phyloP scores from a whole-genome alignment of 2,888 invertebrate species.

The Coremacera marginata region DNA sequence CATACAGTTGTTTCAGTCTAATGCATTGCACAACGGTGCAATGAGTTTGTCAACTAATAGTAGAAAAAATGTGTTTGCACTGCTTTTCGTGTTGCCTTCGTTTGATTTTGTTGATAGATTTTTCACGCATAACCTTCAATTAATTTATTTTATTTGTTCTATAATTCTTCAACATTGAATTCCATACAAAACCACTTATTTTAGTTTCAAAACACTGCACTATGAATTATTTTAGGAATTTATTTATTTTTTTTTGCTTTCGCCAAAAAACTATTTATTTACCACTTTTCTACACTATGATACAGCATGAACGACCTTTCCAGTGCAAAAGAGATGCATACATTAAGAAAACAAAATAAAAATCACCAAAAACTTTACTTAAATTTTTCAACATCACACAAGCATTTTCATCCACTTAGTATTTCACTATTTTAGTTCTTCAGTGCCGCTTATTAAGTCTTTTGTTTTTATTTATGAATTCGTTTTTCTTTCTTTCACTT shows the following conservation, averaged over 20 bases:
- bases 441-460: background rate
- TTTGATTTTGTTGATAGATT: background rate
- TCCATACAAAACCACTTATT: background rate
- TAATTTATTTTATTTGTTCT: background rate
- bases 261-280: background rate
- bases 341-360: constrained; percentile 10
- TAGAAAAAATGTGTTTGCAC: constrained; percentile 2
- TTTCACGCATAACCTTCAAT: constrained; percentile 4
- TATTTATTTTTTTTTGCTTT: background rate
- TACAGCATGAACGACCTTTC: constrained; percentile 32
- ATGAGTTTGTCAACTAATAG: background rate
- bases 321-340: constrained; percentile 38
- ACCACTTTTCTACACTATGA: constrained; percentile 19
- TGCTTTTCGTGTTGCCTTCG: background rate
- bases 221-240: too few relatives aligned
- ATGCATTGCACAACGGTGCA: background rate
- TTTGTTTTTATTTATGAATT: background rate
- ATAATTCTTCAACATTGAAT: background rate
- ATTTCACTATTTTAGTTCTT: background rate
- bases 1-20: constrained; percentile 4
- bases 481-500: background rate
- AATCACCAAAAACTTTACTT: constrained; percentile 22
- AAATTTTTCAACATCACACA: background rate
- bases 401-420: background rate
- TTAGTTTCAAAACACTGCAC: background rate